Base-by-base conservation (phyloP, 2,888 invertebrate species). In the Campaea margaritaria region DNA sequence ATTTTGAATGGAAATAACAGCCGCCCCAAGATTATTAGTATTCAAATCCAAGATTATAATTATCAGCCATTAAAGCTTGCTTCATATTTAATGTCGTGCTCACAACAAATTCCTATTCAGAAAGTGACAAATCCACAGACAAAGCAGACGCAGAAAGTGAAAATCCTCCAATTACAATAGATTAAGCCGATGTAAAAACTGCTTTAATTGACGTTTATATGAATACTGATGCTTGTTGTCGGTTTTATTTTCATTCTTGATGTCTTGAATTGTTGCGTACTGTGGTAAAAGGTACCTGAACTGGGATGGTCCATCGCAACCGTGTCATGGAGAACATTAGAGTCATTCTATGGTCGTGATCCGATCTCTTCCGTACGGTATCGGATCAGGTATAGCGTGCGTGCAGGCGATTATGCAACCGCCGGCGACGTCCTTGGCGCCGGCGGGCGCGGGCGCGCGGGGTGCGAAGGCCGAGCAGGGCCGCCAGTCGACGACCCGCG, bases 401-500 rank as follows among this genome's bases (percentile, higher is more conserved):
- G 79, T 62, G 67, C 67, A 74, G 74, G 68, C 75, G 83, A 86
- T 91, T 91, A 91, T 89, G 91, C 87, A 91, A 91, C 80, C 67
- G 72, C 81, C 81, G 79, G 83, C 83, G 86, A 81, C 90, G 91
- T 89, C 91, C 91, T 91, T 91, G 86, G 67, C 79, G 73, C 75
- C 67, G 73, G 70, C 74, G 71, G 69, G 73, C 67, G 73, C 75
- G 75, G 75, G 65, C 56, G 53, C 63, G 61, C 77, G 77, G 76
- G 74, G 81, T 81, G 76, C 83, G 89, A 89, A 89, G 91, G 90
- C 89, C 90, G 89, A 55, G 51, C 55, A 74, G 64, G 66, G 76
- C 53, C 54, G 57, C 50, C 60, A 79, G 89, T 85, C 90, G 82
- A 75, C 84, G 87, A 89, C 88, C 90, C 76, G 58, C 68, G 67